Evolutionary conservation across 2,113 vertebrate species (phyloP).

Genomic region (Cyanocitta stelleri): DNA sequence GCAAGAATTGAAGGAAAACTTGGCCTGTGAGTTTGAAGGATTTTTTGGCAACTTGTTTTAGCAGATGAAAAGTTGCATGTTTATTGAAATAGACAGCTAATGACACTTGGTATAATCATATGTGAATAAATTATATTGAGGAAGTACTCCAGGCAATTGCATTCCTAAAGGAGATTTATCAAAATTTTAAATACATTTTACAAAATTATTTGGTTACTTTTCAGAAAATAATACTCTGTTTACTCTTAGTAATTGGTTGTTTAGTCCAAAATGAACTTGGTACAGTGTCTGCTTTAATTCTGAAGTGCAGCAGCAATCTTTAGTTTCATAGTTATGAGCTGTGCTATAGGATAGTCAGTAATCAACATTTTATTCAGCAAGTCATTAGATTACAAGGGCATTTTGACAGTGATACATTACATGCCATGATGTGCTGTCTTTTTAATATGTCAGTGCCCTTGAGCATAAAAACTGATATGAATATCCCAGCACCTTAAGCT

Average conservation of each 20-base stretch:
- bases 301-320: background rate
- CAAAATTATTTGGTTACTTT: background rate
- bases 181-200: background rate
- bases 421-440: background rate
- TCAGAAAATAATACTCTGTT: background rate
- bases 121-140: background rate
- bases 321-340: background rate
- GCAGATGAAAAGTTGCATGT: background rate
- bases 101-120: background rate
- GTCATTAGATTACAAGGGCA: constrained; percentile 46
- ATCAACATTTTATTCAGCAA: constrained; percentile 12
- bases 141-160: background rate
- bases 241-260: background rate
- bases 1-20: background rate
- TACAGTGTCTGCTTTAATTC: background rate
- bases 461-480: background rate
- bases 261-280: background rate
- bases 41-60: background rate
- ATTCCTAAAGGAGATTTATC: background rate
- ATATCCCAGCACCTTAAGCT: background rate
- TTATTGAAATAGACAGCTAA: background rate
- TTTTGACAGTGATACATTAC: constrained; percentile 52
- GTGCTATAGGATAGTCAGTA: background rate
- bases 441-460: constrained; percentile 14
- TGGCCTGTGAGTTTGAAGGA: background rate